Conservation (phyloP, 2,113 vertebrate species). For the Gallinago jamesoni region DNA sequence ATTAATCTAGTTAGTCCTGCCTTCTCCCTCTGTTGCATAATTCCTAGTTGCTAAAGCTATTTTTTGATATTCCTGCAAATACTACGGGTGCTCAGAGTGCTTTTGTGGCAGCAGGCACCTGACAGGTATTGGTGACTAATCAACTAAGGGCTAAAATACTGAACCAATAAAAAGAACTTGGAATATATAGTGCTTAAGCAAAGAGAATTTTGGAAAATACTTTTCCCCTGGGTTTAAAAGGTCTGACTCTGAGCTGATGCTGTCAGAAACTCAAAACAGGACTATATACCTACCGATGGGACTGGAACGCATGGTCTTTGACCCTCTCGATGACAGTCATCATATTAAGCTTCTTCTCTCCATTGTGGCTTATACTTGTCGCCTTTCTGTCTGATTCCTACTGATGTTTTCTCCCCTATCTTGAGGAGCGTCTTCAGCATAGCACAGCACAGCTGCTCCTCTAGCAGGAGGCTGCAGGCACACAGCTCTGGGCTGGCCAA, state of each 20-base stretch:
- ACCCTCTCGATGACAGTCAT: neutral
- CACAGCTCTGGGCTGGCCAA: neutral
- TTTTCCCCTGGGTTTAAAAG: neutral
- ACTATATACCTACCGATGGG: neutral
- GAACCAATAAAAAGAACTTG: conserved; percentile 44
- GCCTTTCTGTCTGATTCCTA: neutral
- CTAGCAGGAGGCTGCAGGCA: conserved; percentile 7
- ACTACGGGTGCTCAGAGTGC: conserved; percentile 4
- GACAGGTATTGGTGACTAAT: conserved; percentile 53
- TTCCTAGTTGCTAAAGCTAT: conserved; percentile 55
- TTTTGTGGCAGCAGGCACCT: neutral
- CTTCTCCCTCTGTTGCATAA: conserved; percentile 32
- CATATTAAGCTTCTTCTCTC: neutral
- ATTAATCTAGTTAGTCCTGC: conserved; percentile 38
- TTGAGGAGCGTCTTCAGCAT: neutral
- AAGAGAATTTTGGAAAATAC: conserved; percentile 34
- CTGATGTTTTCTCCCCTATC: neutral
- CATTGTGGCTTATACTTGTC: neutral
- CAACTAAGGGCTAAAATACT: conserved; percentile 71
- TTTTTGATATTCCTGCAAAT: conserved; percentile 23
- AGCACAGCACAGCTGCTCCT: conserved; percentile 21
- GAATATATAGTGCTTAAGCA: conserved; percentile 21
- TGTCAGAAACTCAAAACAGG: neutral
- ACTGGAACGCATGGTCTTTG: neutral
- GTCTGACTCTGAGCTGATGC: neutral